Evolutionary conservation across 2,113 vertebrate species (phyloP).

Genomic region (Erinaceus europaeus): DNA sequence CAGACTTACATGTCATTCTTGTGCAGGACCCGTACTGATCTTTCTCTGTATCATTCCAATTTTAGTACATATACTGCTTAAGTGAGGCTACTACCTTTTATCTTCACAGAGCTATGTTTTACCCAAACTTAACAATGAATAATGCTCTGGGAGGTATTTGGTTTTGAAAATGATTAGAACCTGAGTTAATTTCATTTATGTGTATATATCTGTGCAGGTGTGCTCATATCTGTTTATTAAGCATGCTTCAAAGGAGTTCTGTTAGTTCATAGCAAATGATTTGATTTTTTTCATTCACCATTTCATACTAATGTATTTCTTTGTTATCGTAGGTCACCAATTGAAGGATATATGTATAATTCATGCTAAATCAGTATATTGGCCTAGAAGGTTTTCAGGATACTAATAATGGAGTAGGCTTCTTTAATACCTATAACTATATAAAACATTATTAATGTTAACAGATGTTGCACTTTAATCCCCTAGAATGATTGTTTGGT

Average conservation of each 20-base stretch:
- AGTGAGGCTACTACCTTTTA: too few species aligned
- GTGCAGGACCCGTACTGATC: too few species aligned
- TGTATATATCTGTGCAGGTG: background rate
- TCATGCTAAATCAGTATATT: slow-evolving; percentile 73
- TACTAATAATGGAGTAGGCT: slow-evolving; percentile 70
- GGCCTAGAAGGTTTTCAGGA: slow-evolving; percentile 73
- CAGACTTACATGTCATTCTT: too few species aligned
- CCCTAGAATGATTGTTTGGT: slow-evolving; percentile 85
- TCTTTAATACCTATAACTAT: slow-evolving; percentile 79
- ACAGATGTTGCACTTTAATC: slow-evolving; percentile 86
- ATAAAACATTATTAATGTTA: slow-evolving; percentile 85
- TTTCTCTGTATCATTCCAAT: too few species aligned
- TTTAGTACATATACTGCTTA: too few species aligned
- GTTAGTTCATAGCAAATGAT: slow-evolving; percentile 24
- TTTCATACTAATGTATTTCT: slow-evolving; percentile 60
- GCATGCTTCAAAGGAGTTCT: slow-evolving; percentile 13
- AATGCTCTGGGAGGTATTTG: slow-evolving; percentile 5
- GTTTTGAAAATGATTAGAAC: slow-evolving; percentile 32
- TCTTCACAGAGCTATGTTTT: background rate
- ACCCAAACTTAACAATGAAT: background rate
- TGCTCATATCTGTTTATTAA: background rate
- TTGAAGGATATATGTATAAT: slow-evolving; percentile 70
- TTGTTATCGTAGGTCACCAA: slow-evolving; percentile 71
- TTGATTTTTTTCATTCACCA: slow-evolving; percentile 7
- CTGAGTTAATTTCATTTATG: background rate